Conservation (phyloP, 92 coral and sea anemone species). For the Heteractis magnifica region DNA sequence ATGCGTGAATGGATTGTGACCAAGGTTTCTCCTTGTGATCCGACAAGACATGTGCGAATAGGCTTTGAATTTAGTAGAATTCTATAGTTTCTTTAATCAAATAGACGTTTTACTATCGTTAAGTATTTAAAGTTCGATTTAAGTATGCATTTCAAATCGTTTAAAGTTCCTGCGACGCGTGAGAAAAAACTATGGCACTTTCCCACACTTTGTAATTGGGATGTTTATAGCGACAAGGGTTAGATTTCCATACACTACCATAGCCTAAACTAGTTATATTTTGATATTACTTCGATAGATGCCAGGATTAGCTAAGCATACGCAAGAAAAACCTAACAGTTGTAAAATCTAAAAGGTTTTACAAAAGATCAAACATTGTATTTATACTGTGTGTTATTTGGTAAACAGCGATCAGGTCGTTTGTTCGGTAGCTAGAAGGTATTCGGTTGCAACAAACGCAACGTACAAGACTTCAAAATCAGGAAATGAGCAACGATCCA, state of each 20-base stretch:
- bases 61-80: background rate
- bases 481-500: conserved; percentile 25
- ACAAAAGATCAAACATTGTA: conserved; percentile 1
- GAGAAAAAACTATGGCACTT: conserved; percentile 38
- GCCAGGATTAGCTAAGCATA: background rate
- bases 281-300: background rate
- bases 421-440: conserved; percentile 6
- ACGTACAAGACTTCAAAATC: background rate
- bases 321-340: background rate
- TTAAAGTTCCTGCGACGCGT: conserved; percentile 32
- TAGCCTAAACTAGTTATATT: background rate
- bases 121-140: conserved; percentile 36
- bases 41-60: background rate
- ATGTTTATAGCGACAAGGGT: conserved; percentile 20
- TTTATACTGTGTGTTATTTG: background rate
- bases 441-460: conserved; percentile 27
- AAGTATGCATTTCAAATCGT: conserved; percentile 15
- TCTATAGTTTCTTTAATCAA: background rate
- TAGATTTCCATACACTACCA: conserved; percentile 21
- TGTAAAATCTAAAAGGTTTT: background rate
- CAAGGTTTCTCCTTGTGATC: too few relatives aligned
- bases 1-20: too few relatives aligned
- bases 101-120: conserved; percentile 18
- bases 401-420: background rate
- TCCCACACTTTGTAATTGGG: conserved; percentile 43